Percentiles rank a stretch among this genome's conserved stretches.
These are phyloP conservation scores for Emberiza fucata DNA, from an alignment of 2,113 vertebrate species.

Conservation along the genomic window DNA sequence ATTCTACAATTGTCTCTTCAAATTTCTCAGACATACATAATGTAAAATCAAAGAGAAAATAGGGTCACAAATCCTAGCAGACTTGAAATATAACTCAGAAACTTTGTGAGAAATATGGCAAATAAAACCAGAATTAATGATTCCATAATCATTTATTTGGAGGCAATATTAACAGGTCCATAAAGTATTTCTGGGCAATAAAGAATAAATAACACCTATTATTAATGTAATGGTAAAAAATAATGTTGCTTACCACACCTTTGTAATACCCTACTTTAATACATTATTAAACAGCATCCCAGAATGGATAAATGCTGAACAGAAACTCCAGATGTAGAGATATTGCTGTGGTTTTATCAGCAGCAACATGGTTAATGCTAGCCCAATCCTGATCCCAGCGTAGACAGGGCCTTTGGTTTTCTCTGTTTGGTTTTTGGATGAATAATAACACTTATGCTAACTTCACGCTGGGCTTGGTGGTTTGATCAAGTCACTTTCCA, in stretches of 20 bases:
- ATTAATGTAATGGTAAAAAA: constrained; percentile 46
- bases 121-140: constrained; percentile 42
- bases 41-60: constrained; percentile 22
- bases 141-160: constrained; percentile 34
- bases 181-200: constrained; percentile 14
- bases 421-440: constrained; percentile 30
- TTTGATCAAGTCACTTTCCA: constrained; percentile 42
- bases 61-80: constrained; percentile 20
- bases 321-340: constrained; percentile 51
- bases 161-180: neutral
- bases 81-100: constrained; percentile 36
- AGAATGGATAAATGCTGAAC: constrained; percentile 28
- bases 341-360: constrained; percentile 48
- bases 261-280: constrained; percentile 32
- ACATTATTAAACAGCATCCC: constrained; percentile 35
- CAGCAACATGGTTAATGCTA: neutral
- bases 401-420: constrained; percentile 34
- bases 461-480: neutral
- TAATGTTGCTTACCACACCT: constrained; percentile 4
- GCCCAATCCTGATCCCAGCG: neutral
- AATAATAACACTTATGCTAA: constrained; percentile 3
- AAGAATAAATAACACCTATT: constrained; percentile 44
- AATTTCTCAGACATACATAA: constrained; percentile 40
- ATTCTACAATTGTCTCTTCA: constrained; percentile 1
- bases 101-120: constrained; percentile 24